Conservation (phyloP, 2,797 vertebrate species). For the Ceryle rudis region DNA sequence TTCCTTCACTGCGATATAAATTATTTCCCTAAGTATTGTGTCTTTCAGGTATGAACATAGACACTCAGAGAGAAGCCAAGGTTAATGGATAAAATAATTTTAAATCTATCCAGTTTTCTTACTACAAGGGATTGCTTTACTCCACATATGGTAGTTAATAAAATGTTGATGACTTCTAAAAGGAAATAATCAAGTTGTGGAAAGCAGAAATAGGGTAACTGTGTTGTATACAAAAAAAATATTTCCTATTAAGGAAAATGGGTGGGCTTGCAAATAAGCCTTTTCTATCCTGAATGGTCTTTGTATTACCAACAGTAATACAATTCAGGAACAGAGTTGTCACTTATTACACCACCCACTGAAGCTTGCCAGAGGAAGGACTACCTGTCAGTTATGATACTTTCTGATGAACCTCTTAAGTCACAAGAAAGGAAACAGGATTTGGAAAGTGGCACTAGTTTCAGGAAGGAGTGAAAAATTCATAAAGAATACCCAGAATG, state of each 20-base stretch:
- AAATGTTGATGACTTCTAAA: not conserved
- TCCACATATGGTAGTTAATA: not conserved
- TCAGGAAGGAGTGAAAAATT: not conserved
- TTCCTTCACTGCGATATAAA: not conserved
- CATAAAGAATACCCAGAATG: not conserved
- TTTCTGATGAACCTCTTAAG: not conserved
- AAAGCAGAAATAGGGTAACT: not conserved
- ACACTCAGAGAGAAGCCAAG: not conserved
- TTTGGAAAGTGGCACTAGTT: not conserved
- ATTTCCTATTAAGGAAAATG: not conserved
- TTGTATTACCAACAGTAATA: not conserved
- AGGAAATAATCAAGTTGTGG: not conserved
- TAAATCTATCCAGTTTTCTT: not conserved
- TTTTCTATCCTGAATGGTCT: not conserved
- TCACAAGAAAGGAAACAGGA: not conserved
- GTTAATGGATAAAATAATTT: not conserved
- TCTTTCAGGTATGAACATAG: not conserved
- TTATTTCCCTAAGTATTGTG: not conserved
- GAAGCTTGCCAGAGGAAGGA: not conserved
- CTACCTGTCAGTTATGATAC: not conserved
- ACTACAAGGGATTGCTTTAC: not conserved
- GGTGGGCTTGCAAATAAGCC: not conserved
- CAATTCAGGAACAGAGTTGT: not conserved
- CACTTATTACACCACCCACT: not conserved
- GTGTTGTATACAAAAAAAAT: not conserved